These are phyloP conservation scores for Callospermophilus lateralis DNA, from an alignment of 2,113 vertebrate species.

Conservation along the genomic window DNA sequence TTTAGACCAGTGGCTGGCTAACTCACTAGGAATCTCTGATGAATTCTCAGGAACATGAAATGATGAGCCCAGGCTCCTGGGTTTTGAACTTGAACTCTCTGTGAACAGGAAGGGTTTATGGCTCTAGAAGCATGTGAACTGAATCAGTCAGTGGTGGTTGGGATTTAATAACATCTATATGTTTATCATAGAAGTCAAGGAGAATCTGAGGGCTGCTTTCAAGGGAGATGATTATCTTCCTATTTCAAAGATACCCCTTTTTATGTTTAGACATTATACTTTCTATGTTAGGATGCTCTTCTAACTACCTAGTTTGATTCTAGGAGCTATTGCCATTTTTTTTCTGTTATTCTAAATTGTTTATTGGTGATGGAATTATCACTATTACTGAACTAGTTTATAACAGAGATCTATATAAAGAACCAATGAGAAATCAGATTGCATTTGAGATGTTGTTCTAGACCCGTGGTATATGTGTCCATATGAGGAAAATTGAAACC, in stretches of 20 bases:
- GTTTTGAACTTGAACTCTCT: not conserved
- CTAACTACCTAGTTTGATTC: not conserved
- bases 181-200: not conserved
- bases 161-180: not conserved
- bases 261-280: not conserved
- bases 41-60: not conserved
- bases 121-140: not conserved
- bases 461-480: not conserved
- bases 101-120: not conserved
- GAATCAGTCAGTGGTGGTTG: not conserved
- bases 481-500: not conserved
- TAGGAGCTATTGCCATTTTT: not conserved
- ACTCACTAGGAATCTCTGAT: not conserved
- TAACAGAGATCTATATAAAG: not conserved
- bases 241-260: not conserved
- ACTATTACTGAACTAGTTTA: not conserved
- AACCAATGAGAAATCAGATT: not conserved
- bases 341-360: constrained; percentile 20
- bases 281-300: not conserved
- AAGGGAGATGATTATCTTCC: not conserved
- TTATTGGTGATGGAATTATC: not conserved
- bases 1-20: not conserved
- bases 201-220: not conserved
- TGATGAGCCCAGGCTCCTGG: not conserved
- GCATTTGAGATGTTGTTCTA: not conserved